phyloP scores from a whole-genome alignment of 2,888 invertebrate genomes.

The Aquatica leii region DNA sequence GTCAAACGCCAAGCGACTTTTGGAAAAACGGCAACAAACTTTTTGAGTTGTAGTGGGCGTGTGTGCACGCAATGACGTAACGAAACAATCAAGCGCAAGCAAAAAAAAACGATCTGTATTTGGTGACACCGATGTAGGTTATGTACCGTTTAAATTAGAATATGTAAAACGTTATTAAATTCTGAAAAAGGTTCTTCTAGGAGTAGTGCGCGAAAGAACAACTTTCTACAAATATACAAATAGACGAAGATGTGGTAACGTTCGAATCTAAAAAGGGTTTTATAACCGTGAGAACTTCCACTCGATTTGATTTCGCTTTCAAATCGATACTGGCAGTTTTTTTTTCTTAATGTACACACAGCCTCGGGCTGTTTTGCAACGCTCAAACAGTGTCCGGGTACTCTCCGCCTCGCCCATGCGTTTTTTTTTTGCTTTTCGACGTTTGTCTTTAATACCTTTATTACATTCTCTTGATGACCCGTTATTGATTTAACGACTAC shows the following conservation, averaged over 20 bases:
- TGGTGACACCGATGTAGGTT: conserved; percentile 21
- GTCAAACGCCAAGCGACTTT: background rate
- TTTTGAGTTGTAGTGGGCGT: background rate
- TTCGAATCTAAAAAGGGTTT: conserved; percentile 32
- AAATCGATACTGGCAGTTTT: conserved; percentile 38
- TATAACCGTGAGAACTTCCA: conserved; percentile 37
- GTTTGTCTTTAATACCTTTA: too few relatives aligned
- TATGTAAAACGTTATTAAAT: conserved; percentile 20
- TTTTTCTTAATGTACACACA: background rate
- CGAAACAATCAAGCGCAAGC: too few relatives aligned
- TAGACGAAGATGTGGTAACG: conserved; percentile 26
- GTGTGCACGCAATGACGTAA: background rate
- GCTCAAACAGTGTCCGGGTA: too few relatives aligned
- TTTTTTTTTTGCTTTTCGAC: too few relatives aligned
- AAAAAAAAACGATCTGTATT: conserved; percentile 16
- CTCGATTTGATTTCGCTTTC: conserved; percentile 35
- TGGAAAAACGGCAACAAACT: background rate
- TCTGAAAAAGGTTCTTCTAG: conserved; percentile 29
- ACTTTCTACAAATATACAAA: conserved; percentile 31
- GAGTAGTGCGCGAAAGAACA: conserved; percentile 27
- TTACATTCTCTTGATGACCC: too few relatives aligned
- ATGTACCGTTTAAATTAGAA: conserved; percentile 25
- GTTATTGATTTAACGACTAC: conserved; percentile 2
- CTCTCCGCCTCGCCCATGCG: too few relatives aligned
- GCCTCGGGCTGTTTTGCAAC: too few relatives aligned